Conservation (phyloP, 1,140 invertebrate species). For the Cherax destructor region DNA sequence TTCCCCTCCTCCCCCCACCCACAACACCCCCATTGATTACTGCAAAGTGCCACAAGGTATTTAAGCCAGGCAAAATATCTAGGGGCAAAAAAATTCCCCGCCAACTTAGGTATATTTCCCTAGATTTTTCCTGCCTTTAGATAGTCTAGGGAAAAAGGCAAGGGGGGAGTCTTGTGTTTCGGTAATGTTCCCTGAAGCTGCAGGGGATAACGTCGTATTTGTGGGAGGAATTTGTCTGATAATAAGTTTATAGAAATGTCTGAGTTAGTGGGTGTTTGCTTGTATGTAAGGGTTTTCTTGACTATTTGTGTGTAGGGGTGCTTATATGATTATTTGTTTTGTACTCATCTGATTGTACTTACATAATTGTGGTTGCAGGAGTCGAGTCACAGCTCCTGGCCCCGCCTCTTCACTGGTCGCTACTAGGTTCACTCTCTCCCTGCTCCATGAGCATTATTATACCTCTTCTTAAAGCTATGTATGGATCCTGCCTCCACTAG, state of each 20-base stretch:
- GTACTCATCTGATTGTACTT: background rate
- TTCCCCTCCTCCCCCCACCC: too few relatives aligned
- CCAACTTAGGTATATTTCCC: background rate
- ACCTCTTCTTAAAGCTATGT: too few relatives aligned
- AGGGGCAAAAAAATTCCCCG: background rate
- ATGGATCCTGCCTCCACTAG: too few relatives aligned
- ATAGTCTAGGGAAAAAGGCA: background rate
- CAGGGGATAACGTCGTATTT: background rate
- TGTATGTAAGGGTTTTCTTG: background rate
- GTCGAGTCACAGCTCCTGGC: too few relatives aligned
- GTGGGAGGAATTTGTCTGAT: background rate
- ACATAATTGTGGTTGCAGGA: too few relatives aligned
- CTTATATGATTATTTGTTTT: background rate
- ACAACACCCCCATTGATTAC: background rate
- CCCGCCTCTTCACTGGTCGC: too few relatives aligned
- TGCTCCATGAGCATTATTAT: too few relatives aligned
- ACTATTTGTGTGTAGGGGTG: background rate
- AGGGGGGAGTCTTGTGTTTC: background rate
- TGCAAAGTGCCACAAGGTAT: background rate
- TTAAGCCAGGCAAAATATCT: background rate
- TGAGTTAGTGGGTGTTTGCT: too few relatives aligned
- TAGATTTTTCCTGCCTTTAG: background rate
- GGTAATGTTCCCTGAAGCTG: background rate
- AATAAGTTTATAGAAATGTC: background rate
- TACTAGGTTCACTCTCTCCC: too few relatives aligned